These are phyloP conservation scores for Dicycla oo DNA, from an alignment of 2,888 invertebrate genomes.

Conservation along the genomic window DNA sequence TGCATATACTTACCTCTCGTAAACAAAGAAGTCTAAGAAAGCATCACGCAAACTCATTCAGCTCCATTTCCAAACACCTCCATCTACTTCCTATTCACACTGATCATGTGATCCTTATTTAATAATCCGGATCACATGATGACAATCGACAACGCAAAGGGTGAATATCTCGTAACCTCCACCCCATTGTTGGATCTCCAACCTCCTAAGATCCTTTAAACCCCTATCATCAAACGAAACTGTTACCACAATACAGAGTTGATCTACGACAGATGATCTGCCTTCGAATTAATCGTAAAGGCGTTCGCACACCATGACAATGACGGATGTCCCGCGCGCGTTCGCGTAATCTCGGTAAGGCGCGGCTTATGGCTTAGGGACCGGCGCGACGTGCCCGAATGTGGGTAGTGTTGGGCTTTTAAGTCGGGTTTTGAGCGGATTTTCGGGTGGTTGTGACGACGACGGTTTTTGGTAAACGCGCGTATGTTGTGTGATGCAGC, in stretches of 20 bases:
- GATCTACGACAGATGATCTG: constrained; percentile 66
- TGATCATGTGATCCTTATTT: not conserved
- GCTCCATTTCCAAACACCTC: too few species aligned
- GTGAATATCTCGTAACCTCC: not conserved
- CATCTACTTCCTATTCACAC: too few species aligned
- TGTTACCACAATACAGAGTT: constrained; percentile 52
- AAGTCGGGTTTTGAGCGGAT: constrained; percentile 33
- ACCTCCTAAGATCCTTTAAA: constrained; percentile 18
- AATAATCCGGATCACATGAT: not conserved
- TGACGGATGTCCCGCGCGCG: constrained; percentile 70
- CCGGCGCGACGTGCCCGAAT: constrained; percentile 48
- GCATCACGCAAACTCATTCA: too few species aligned
- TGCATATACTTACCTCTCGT: too few species aligned
- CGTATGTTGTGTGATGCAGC: not conserved
- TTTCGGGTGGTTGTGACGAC: constrained; percentile 2
- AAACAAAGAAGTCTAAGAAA: too few species aligned
- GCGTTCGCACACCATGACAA: constrained; percentile 70
- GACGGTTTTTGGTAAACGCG: not conserved
- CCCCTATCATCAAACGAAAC: constrained; percentile 44
- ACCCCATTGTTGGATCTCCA: constrained; percentile 32
- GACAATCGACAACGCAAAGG: constrained; percentile 14
- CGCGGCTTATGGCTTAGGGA: constrained; percentile 65
- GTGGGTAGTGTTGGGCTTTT: constrained; percentile 50
- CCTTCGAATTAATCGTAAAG: constrained; percentile 68
- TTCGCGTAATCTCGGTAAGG: constrained; percentile 64